These are phyloP conservation scores for Folsomia candida DNA, from an alignment of 2,888 invertebrate species.

Conservation along the genomic window DNA sequence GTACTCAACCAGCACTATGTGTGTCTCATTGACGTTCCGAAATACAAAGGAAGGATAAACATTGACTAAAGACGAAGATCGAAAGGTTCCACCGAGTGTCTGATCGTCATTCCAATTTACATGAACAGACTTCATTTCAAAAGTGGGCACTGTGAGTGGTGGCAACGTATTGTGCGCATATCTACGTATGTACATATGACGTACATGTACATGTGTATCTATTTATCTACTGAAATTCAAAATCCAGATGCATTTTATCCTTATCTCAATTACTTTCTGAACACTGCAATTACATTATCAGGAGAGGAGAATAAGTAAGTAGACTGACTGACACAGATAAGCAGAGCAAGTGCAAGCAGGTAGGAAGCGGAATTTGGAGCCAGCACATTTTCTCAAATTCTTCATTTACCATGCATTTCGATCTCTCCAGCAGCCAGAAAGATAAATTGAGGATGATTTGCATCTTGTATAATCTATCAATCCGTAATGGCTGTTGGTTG, in stretches of 20 bases:
- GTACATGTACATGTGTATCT: neutral
- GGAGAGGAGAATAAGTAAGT: neutral
- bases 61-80: neutral
- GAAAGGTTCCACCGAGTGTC: neutral
- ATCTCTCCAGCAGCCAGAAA: neutral
- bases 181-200: too few relatives aligned
- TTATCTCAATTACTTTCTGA: slow-evolving; percentile 11
- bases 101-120: too few relatives aligned
- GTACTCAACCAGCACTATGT: too few relatives aligned
- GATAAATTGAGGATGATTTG: slow-evolving; percentile 11
- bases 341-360: neutral
- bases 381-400: neutral
- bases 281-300: slow-evolving; percentile 15
- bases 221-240: neutral
- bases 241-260: neutral
- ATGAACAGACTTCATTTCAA: too few relatives aligned
- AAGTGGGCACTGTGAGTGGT: too few relatives aligned
- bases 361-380: neutral
- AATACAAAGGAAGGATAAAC: neutral
- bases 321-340: neutral
- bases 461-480: slow-evolving; percentile 3
- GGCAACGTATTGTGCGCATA: too few relatives aligned
- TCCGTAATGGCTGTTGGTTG: neutral
- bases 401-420: neutral
- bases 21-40: neutral